Conservation (phyloP, 2,797 vertebrate species). For the Trachurus trachurus region DNA sequence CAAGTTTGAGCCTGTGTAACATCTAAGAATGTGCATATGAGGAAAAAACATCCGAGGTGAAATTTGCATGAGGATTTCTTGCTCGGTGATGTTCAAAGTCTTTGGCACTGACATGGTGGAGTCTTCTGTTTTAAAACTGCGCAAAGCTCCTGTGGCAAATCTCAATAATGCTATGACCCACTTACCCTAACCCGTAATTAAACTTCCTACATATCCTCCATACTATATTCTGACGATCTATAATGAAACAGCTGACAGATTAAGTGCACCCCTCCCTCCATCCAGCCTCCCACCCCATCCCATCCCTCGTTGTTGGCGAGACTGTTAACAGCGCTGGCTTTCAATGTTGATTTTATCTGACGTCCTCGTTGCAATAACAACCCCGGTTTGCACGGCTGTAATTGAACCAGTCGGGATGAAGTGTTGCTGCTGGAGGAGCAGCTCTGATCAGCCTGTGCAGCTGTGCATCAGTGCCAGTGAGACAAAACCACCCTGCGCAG, state of each 20-base stretch:
- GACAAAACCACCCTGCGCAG: slow-evolving; percentile 29
- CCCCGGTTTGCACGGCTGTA: not conserved
- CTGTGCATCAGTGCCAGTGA: slow-evolving; percentile 33
- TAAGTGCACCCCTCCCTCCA: not conserved
- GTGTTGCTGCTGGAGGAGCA: slow-evolving; percentile 31
- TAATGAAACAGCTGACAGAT: slow-evolving; percentile 12
- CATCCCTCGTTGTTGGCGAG: not conserved
- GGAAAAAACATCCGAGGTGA: not conserved
- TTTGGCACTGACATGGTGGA: not conserved
- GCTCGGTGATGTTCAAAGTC: not conserved
- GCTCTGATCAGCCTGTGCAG: slow-evolving; percentile 42
- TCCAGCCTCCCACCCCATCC: not conserved
- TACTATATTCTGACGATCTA: not conserved
- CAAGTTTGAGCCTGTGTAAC: not conserved
- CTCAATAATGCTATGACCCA: not conserved
- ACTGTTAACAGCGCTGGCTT: not conserved
- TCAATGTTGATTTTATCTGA: not conserved
- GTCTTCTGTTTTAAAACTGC: not conserved
- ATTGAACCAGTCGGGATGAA: not conserved
- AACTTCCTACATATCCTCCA: not conserved
- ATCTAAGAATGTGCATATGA: not conserved
- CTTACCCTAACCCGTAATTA: not conserved
- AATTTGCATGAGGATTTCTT: not conserved
- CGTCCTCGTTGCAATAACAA: not conserved
- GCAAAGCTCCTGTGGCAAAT: not conserved